phyloP scores from a whole-genome alignment of 2,888 invertebrate species.

The Pheosia tremula region DNA sequence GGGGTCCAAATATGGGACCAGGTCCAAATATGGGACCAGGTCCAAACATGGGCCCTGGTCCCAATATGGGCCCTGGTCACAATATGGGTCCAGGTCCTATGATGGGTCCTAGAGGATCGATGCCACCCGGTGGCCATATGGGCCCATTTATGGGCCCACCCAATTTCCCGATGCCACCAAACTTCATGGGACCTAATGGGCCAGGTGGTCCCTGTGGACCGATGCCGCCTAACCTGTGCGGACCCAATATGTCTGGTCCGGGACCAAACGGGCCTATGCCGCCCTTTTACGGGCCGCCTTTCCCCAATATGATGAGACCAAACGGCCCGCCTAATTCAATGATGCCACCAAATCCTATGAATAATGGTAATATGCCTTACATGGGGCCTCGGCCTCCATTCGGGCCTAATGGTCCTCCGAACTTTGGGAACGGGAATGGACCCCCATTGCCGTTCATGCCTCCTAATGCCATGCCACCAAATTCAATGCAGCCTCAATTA shows the following conservation, averaged over 20 bases:
- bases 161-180: slow-evolving; percentile 71
- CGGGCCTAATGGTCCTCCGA: slow-evolving; percentile 64
- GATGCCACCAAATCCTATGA: slow-evolving; percentile 49
- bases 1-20: slow-evolving; percentile 33
- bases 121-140: slow-evolving; percentile 55
- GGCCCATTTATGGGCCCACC: slow-evolving; percentile 69
- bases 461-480: slow-evolving; percentile 39
- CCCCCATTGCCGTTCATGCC: slow-evolving; percentile 65
- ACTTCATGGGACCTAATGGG: slow-evolving; percentile 72
- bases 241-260: slow-evolving; percentile 50
- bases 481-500: slow-evolving; percentile 45
- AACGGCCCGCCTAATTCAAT: slow-evolving; percentile 56
- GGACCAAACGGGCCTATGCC: slow-evolving; percentile 54
- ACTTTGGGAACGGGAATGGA: slow-evolving; percentile 54
- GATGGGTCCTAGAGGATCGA: slow-evolving; percentile 50
- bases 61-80: slow-evolving; percentile 33
- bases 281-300: slow-evolving; percentile 41
- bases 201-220: slow-evolving; percentile 43
- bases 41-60: slow-evolving; percentile 31
- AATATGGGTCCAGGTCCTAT: slow-evolving; percentile 47
- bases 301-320: slow-evolving; percentile 54
- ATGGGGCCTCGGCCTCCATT: slow-evolving; percentile 72
- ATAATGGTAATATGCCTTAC: slow-evolving; percentile 62
- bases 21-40: slow-evolving; percentile 32
- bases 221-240: slow-evolving; percentile 56